Evolutionary conservation across 1,140 invertebrate species (phyloP), one percentile per base, ranked within the genome.

Genomic region (Neotoxoptera formosana): DNA sequence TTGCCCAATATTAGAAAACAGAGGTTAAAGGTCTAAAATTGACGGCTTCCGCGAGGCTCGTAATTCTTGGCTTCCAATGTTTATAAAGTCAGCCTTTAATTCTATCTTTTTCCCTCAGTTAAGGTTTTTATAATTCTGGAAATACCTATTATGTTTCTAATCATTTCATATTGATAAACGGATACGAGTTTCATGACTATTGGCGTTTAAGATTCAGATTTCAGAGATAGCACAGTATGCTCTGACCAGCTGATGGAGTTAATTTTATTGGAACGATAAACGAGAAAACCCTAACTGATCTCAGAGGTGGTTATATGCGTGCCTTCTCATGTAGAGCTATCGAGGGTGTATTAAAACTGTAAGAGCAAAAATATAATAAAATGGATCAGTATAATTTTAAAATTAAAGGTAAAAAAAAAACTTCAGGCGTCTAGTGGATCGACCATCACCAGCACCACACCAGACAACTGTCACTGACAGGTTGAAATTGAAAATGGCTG

Each of bases 391-490:
- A 30, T 76, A 76, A n/a, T 76, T n/a, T 17, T n/a, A 76, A 76
- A 76, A 67, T 67, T 30, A 67, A 67, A 30, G 60, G 9, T 30
- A 53, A 53, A n/a, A 30, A 60, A 67, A 76, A 76, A 76, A 76
- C 30, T 76, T 76, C 30, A 76, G 30, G 4, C 60, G n/a, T 76
- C 11, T n/a, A 76, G 60, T 76, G 60, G 60, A 76, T 76, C 60
- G 14, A n/a, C 30, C 17, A 76, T n/a, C 14, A 76, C n/a, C 6
- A n/a, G 14, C 60, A 67, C 30, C 60, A 67, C 4, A 14, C 30
- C 60, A 67, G 60, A 76, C 30, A 76, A 76, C 60, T 76, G 60
- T 76, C 60, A 76, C 60, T 76, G 60, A 76, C 60, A 76, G 60
- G 60, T 76, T 14, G 60, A 76, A 76, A 76, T 76, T 76, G 60